Evolutionary conservation across 1,140 invertebrate species (phyloP).

Genomic region (Diorhabda carinulata): DNA sequence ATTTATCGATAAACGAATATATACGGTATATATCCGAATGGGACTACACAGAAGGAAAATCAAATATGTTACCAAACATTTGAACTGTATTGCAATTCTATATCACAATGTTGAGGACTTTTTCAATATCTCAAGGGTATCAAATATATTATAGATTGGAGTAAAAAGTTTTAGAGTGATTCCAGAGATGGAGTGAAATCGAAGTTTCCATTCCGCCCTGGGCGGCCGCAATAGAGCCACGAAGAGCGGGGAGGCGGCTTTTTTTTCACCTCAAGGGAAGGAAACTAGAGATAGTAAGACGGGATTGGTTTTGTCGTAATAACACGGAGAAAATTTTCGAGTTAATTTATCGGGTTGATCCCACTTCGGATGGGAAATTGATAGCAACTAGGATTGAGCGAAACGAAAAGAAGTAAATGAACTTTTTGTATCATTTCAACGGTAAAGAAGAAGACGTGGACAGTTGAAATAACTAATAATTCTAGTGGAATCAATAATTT

Average conservation of each 20-base stretch:
- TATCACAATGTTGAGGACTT: slow-evolving; percentile 30
- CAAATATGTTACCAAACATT: slow-evolving; percentile 27
- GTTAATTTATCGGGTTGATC: neutral
- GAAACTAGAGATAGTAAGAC: slow-evolving; percentile 2
- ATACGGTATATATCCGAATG: neutral
- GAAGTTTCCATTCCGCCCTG: slow-evolving; percentile 4
- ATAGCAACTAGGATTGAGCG: neutral
- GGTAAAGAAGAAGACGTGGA: too few species aligned
- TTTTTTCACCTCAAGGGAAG: neutral
- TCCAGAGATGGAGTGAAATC: slow-evolving; percentile 24
- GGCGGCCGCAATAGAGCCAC: slow-evolving; percentile 3
- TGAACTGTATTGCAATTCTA: slow-evolving; percentile 25
- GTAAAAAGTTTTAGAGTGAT: slow-evolving; percentile 32
- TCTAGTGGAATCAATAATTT: too few species aligned
- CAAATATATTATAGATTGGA: slow-evolving; percentile 40
- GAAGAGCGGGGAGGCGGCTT: neutral
- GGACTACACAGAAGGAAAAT: slow-evolving; percentile 24
- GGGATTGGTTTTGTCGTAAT: slow-evolving; percentile 2
- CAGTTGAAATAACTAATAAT: too few species aligned
- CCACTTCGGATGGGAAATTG: neutral
- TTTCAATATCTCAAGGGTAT: slow-evolving; percentile 39
- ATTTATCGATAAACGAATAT: neutral
- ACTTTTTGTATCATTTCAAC: too few species aligned
- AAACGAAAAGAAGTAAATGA: too few species aligned
- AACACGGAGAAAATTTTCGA: slow-evolving; percentile 1